Base-by-base conservation (phyloP, 2,888 invertebrate species). In the Heliconius ethilla region DNA sequence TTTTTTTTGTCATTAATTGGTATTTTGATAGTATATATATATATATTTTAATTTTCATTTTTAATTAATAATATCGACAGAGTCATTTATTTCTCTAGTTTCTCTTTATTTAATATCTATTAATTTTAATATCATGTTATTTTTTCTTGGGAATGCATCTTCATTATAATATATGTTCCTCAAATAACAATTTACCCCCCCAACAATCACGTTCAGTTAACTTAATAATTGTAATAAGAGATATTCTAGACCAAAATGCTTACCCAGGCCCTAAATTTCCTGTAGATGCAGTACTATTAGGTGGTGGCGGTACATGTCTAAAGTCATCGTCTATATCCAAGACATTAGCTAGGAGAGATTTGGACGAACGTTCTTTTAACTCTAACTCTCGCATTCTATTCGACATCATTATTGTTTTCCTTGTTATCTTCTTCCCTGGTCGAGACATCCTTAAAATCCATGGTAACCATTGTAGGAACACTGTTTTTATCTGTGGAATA, bases 391-490 rank as follows among this genome's bases (percentile, higher is more conserved):
- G 96, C 97, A 98, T 98, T 86, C 98, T 96, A 89, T 97, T 97
- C 89, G 96, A 97, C 96, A 98, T 97, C 94, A 98, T 95, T 87
- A 98, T 97, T 81, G 97, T 97, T 94, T 98, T 98, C 85, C 98
- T 95, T 79, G 98, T 97, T 87, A 98, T 98, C 92, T 98, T 98
- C 95, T 98, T 98, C 75, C 98, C 99, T 67, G 99, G 99, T 87
- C 99, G 96, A 87, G 97, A 97, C 99, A 99, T 99, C 80, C 99
- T 96, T 87, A 99, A 95, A 82, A 99, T 96, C 98, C 98, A 99
- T 81, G 99, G 99, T 89, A 99, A 95, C 99, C 99, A 99, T 95
- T 98, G 98, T 84, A 99, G 96, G 93, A 99, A 98, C 87, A 99
- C 96, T 86, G 97, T 97, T 94, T 98, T 98, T 88, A 99, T 97